Evolutionary conservation across 1,140 invertebrate species (phyloP), one percentile per base, ranked within the genome.

Genomic region (Camponotus pennsylvanicus): DNA sequence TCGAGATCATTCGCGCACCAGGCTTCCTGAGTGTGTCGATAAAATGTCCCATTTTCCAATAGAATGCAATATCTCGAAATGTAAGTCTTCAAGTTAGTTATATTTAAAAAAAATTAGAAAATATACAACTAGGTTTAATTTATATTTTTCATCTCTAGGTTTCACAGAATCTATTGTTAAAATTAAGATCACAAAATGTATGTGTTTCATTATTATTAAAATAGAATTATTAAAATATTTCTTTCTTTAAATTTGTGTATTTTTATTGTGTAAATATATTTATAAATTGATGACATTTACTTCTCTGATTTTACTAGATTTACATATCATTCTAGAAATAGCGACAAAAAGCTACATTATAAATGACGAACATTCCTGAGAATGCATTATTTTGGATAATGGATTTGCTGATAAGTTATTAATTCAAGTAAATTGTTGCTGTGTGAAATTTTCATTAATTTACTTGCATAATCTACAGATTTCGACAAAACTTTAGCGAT

Each of bases 1-100:
- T 80, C 86, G 61, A 91, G 93, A 93, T 94, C 91, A 91, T 93
- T 73, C 27, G 85, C 40, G 18, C 59, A 76, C n/a, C 21, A 75
- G 63, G 32, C 71, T 57, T 55, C 8, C 49, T 18, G 70, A n/a
- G 18, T 18, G 49, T 61, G 21, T n/a, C 45, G 42, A 55, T 59
- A 40, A 78, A 63, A 63, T 66, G 6, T 64, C 15, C 13, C 18
- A 55, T 57, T 55, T 78, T 32, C 49, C 45, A 66, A 15, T 75
- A 78, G 66, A 85, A 55, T 5, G 15, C 45, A 15, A 85, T 52
- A 57, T 85, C 45, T 85, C 32, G 2, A 71, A 45, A 3, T 71
- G 18, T 34, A 27, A 57, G 5, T 73, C 8, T 27, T 27, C n/a
- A 15, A 21, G 11, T 8, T 8, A 21, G 3, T 64, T 42, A 59